These are phyloP conservation scores for Leptinotarsa rubiginosa DNA, from an alignment of 2,888 invertebrate genomes.

Conservation along the genomic window DNA sequence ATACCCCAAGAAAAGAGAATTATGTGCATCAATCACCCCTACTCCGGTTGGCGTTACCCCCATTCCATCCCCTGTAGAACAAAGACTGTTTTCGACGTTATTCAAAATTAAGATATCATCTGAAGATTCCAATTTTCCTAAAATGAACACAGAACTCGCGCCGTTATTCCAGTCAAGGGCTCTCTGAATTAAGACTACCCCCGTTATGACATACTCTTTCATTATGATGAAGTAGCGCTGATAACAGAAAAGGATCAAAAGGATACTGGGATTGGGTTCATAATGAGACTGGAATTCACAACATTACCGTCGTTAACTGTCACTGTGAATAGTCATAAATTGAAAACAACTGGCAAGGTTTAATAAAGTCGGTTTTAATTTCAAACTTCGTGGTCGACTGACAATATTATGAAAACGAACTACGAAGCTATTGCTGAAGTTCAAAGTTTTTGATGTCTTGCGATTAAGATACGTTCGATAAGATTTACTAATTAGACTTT, in stretches of 20 bases:
- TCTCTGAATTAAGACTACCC: not conserved
- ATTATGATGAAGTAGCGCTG: not conserved
- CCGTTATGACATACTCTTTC: constrained; percentile 1
- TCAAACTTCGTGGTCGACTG: not conserved
- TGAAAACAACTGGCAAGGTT: not conserved
- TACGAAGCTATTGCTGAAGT: too few species aligned
- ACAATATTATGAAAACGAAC: too few species aligned
- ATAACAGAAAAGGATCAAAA: not conserved
- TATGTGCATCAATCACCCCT: not conserved
- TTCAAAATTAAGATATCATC: constrained; percentile 5
- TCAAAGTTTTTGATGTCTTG: too few species aligned
- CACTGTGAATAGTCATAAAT: not conserved
- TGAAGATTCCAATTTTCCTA: constrained; percentile 11
- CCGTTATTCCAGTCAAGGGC: not conserved
- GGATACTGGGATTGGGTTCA: not conserved
- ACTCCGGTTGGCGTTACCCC: not conserved
- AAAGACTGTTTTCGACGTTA: not conserved
- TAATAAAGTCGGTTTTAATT: not conserved
- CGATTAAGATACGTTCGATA: too few species aligned
- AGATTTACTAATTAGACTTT: too few species aligned
- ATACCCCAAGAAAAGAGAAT: not conserved
- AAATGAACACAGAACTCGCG: not conserved
- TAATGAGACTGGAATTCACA: constrained; percentile 8
- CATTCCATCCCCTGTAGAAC: not conserved
- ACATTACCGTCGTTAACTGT: not conserved